Base-by-base conservation (phyloP, 2,113 vertebrate genomes). In the Mellivora capensis region DNA sequence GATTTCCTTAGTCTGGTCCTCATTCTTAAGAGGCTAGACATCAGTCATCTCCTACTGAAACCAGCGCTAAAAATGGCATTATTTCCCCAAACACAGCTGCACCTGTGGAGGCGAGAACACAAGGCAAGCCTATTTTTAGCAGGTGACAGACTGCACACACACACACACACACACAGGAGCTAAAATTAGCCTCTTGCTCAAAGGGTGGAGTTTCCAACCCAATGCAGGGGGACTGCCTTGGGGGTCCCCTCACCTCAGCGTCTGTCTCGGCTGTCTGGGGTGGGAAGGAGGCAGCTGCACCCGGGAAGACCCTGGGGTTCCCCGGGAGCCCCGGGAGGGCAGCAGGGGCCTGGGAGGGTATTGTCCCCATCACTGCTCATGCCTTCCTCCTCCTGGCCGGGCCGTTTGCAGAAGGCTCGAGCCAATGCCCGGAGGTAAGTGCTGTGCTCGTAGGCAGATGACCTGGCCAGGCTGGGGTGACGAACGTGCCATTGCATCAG, bases 51-150 rank as follows among this genome's bases (percentile, higher is more conserved):
- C 74, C 72, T 64, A 15, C 81, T 83, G 64, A 23, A 5, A 12
- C 42, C 49, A 17, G 49, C 14, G 34, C 71, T 88, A 44, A 96
- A 97, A 96, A 64, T 44, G 1, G 52, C 83, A 6, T 64, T 52
- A 6, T 82, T 91, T 54, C 67, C 84, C 82, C 85, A 94, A 93
- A 52, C 27, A 69, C 90, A 74, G 88, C 27, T 54, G 85, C 54
- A 97, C 95, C 97, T 96, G 93, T 82, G 89, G 77, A 93, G 64
- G 54, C 4, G 17, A 85, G 95, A 67, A 25, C 57, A 21, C n/a
- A 62, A 39, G 3, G 82, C 87, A 93, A 93, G 62, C 10, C 71
- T 94, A 82, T 93, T 97, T 98, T 97, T 90, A 97, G 97, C 25
- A 76, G 47, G 74, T 59, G 95, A 77, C 93, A 97, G 93, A 97